Conservation (phyloP, 1,140 invertebrate genomes). For the Dendroctonus ponderosae region DNA sequence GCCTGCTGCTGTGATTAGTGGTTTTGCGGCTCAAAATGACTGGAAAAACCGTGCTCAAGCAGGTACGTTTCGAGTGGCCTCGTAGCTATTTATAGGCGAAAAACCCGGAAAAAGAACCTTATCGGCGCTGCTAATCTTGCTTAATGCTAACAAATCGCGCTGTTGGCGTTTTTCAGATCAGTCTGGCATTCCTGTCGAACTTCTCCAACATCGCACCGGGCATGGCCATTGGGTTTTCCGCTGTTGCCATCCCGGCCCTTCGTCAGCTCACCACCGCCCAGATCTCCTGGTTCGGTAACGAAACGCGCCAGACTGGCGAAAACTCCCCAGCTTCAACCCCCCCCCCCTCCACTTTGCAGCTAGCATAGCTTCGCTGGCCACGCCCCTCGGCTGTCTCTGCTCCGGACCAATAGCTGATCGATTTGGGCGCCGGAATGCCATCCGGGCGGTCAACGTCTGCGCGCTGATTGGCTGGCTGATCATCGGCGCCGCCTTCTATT, state of each 20-base stretch:
- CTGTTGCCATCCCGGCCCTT: constrained; percentile 54
- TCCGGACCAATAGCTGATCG: constrained; percentile 59
- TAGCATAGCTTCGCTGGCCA: constrained; percentile 54
- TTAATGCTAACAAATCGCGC: too few relatives aligned
- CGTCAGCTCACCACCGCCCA: constrained; percentile 46
- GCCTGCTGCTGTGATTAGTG: too few relatives aligned
- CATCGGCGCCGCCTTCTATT: constrained; percentile 49
- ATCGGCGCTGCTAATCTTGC: too few relatives aligned
- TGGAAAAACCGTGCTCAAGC: too few relatives aligned
- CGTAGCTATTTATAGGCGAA: too few relatives aligned
- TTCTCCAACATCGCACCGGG: constrained; percentile 53
- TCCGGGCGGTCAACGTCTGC: constrained; percentile 56
- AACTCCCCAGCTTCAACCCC: not conserved
- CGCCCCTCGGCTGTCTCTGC: constrained; percentile 55
- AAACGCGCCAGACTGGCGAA: not conserved
- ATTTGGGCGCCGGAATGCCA: constrained; percentile 57
- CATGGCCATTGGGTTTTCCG: constrained; percentile 55
- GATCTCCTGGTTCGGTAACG: constrained; percentile 58
- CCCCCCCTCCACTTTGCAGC: constrained; percentile 47
- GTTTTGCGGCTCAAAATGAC: too few relatives aligned
- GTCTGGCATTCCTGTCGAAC: constrained; percentile 49
- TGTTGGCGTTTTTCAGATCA: constrained; percentile 35
- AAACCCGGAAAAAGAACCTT: too few relatives aligned
- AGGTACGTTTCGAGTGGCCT: too few relatives aligned
- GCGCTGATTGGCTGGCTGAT: constrained; percentile 59